Conservation (phyloP, 2,888 invertebrate species). For the Clivina fossor region DNA sequence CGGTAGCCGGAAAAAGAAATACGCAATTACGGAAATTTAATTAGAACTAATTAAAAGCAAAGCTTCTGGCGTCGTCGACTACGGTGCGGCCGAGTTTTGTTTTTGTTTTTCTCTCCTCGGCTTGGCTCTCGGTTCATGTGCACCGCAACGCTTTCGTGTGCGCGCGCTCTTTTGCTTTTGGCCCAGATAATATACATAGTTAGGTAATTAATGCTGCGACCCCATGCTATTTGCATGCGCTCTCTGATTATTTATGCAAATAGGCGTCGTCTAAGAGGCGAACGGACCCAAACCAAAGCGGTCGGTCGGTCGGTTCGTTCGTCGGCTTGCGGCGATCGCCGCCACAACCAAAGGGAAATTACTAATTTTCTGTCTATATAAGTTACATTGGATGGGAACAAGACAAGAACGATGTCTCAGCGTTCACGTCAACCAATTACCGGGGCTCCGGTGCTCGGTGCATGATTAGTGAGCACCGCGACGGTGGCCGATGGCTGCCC, state of each 20-base stretch:
- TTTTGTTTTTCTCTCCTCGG: conserved; percentile 43
- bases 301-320: too few species aligned
- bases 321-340: conserved; percentile 33
- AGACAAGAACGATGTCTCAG: conserved; percentile 5
- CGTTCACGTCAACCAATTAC: conserved; percentile 42
- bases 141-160: too few species aligned
- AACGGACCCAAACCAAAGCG: conserved; percentile 10
- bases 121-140: too few species aligned
- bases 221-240: conserved; percentile 53
- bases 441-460: too few species aligned
- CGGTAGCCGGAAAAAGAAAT: conserved; percentile 37
- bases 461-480: conserved; percentile 46
- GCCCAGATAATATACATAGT: conserved; percentile 49
- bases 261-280: conserved; percentile 48
- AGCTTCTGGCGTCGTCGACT: conserved; percentile 39
- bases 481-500: too few species aligned
- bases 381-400: conserved; percentile 10
- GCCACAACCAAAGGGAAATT: conserved; percentile 49
- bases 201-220: conserved; percentile 54
- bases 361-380: conserved; percentile 50
- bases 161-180: conserved; percentile 47
- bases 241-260: conserved; percentile 56
- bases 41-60: conserved; percentile 52
- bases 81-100: conserved; percentile 43
- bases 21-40: conserved; percentile 53